Evolutionary conservation across 2,113 vertebrate species (phyloP).

Genomic region (Saccopteryx leptura): DNA sequence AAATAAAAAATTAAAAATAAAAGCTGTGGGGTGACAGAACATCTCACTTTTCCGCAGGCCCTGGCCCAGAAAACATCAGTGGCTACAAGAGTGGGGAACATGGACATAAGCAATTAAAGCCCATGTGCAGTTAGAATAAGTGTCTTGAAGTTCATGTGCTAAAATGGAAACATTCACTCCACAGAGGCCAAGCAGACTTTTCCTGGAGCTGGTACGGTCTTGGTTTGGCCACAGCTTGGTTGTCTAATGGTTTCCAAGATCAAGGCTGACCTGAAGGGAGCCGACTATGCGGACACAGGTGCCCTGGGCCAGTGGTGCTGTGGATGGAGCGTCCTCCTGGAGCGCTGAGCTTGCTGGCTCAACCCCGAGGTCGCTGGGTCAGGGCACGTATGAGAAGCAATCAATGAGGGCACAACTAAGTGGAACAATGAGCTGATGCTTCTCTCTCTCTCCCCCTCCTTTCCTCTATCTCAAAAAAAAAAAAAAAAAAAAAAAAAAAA

Average conservation of each 20-base stretch:
- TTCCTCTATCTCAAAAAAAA: no score
- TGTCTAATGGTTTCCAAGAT: not conserved
- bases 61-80: not conserved
- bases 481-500: no score
- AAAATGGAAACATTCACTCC: not conserved
- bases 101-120: slow-evolving; percentile 29
- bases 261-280: not conserved
- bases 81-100: not conserved
- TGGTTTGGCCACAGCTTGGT: not conserved
- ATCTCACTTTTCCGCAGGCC: not conserved
- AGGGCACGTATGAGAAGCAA: no score
- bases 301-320: no score
- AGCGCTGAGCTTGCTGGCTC: no score
- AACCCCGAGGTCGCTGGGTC: no score
- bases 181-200: not conserved
- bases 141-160: not conserved
- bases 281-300: not conserved
- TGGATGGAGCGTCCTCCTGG: no score
- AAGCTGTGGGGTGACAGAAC: not conserved
- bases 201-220: not conserved
- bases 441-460: no score
- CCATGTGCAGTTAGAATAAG: not conserved
- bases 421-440: no score
- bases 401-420: no score
- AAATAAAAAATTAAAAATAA: not conserved